Evolutionary conservation across 1,140 invertebrate species (phyloP).

Genomic region (Mylabris phalerata): DNA sequence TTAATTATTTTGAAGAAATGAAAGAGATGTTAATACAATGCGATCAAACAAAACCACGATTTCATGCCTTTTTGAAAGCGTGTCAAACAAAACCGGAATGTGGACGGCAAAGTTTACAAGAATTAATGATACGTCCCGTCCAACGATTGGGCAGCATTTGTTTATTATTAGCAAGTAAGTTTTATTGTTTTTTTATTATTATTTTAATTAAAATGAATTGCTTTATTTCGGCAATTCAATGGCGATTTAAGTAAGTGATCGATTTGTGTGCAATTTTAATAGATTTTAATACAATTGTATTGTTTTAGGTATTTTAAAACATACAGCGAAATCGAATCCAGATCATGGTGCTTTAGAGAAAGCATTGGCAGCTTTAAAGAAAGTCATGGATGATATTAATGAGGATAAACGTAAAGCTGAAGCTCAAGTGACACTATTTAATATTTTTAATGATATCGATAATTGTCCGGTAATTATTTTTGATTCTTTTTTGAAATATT

Average conservation of each 20-base stretch:
- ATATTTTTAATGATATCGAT: constrained; percentile 96
- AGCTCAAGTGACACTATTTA: constrained; percentile 90
- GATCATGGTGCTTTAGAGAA: constrained; percentile 79
- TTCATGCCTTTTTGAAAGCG: constrained; percentile 97
- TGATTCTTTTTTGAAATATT: neutral
- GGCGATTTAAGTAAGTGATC: too few relatives aligned
- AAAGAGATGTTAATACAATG: constrained; percentile 87
- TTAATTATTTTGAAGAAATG: constrained; percentile 96
- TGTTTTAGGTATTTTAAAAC: constrained; percentile 78
- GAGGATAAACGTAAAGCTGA: constrained; percentile 95
- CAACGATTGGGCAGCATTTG: constrained; percentile 93
- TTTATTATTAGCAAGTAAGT: constrained; percentile 83
- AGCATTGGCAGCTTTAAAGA: constrained; percentile 79
- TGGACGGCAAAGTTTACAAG: constrained; percentile 87
- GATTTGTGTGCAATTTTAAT: too few relatives aligned
- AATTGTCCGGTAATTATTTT: constrained; percentile 74
- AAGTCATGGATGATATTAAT: constrained; percentile 94
- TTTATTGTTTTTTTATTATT: neutral
- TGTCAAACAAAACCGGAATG: constrained; percentile 89
- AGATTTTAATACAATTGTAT: too few relatives aligned
- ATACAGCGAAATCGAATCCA: constrained; percentile 77
- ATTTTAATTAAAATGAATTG: neutral
- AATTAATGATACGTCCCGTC: constrained; percentile 92
- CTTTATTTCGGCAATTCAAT: constrained; percentile 25
- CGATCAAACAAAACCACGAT: constrained; percentile 86